These are phyloP conservation scores for Lagorchestes hirsutus DNA, from an alignment of 2,797 vertebrate genomes.

Conservation along the genomic window DNA sequence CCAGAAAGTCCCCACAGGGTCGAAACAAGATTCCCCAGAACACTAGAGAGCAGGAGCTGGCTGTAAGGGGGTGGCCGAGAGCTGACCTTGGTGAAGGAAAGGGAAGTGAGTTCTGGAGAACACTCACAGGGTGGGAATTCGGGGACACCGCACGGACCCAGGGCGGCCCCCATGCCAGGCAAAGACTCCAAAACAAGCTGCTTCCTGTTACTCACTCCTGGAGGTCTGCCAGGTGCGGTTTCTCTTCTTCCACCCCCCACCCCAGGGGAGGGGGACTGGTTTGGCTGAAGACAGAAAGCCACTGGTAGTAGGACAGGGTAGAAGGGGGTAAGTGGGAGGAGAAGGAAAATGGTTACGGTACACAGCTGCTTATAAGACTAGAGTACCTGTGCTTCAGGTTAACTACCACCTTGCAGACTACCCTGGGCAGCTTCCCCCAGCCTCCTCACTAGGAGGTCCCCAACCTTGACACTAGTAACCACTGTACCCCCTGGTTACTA, in stretches of 20 bases:
- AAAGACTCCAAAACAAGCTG: slow-evolving; percentile 77
- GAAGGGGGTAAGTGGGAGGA: neutral
- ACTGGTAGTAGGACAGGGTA: neutral
- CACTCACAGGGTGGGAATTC: slow-evolving; percentile 81
- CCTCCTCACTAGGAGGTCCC: neutral
- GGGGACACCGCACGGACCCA: slow-evolving; percentile 72
- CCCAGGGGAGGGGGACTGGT: neutral
- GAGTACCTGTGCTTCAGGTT: neutral
- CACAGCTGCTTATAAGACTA: neutral
- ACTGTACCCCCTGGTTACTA: neutral
- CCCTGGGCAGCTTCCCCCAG: neutral
- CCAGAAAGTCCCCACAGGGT: neutral
- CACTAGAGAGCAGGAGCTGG: neutral
- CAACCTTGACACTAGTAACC: neutral
- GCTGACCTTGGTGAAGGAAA: slow-evolving; percentile 65
- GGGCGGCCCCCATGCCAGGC: slow-evolving; percentile 70
- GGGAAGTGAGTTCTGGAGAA: slow-evolving; percentile 63
- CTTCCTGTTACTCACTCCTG: slow-evolving; percentile 83
- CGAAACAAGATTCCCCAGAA: neutral
- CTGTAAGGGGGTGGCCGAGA: neutral
- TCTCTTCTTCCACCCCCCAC: slow-evolving; percentile 10
- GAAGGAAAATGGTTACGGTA: neutral
- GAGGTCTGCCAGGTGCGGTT: slow-evolving; percentile 86
- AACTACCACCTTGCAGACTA: neutral
- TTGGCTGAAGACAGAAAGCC: neutral